phyloP scores from a whole-genome alignment of 2,888 invertebrate species.

The Chrysolina oricalcia region DNA sequence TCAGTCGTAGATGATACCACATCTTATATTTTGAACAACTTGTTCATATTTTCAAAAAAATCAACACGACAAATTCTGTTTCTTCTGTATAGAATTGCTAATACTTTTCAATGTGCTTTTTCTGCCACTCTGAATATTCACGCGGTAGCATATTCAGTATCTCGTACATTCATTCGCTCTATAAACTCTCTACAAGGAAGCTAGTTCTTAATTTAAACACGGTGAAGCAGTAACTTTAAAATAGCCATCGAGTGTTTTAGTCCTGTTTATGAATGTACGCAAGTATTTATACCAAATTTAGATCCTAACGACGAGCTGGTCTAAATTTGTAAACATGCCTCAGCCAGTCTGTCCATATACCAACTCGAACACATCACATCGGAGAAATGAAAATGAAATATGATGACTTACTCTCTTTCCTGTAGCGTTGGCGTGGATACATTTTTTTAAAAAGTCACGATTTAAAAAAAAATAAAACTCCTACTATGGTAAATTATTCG shows the following conservation, averaged over 20 bases:
- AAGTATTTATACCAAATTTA: constrained; percentile 56
- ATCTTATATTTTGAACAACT: too few species aligned
- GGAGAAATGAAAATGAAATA: constrained; percentile 12
- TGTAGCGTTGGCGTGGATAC: neutral
- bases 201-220: constrained; percentile 50
- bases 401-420: neutral
- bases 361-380: constrained; percentile 5
- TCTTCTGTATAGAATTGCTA: too few species aligned
- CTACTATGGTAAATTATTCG: too few species aligned
- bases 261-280: constrained; percentile 53
- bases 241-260: constrained; percentile 48
- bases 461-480: too few species aligned
- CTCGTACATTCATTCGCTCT: neutral
- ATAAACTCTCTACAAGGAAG: constrained; percentile 32
- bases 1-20: too few species aligned
- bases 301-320: constrained; percentile 51
- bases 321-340: constrained; percentile 51
- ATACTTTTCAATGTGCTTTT: too few species aligned
- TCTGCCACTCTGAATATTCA: too few species aligned
- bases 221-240: constrained; percentile 50
- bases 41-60: too few species aligned
- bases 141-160: neutral
- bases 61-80: too few species aligned
- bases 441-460: neutral
- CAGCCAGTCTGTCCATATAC: constrained; percentile 21